Conservation (phyloP, 2,113 vertebrate species). For the Festucalex cinctus region DNA sequence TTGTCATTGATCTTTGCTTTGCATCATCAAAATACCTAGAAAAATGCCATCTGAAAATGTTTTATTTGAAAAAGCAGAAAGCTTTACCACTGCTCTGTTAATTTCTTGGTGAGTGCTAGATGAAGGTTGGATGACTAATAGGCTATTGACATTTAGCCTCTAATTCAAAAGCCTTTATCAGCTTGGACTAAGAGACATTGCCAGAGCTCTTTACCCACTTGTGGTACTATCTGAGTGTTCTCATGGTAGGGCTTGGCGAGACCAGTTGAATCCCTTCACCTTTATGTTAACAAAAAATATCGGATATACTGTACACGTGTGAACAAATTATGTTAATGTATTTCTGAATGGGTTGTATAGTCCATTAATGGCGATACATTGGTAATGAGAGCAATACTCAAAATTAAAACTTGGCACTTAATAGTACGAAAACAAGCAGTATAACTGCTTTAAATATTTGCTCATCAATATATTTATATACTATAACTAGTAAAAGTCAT, state of each 20-base stretch:
- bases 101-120: not conserved
- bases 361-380: too few species aligned
- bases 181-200: not conserved
- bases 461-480: too few species aligned
- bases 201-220: not conserved
- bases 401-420: too few species aligned
- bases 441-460: too few species aligned
- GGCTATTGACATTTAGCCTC: not conserved
- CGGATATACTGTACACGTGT: too few species aligned
- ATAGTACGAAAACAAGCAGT: too few species aligned
- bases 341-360: too few species aligned
- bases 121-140: not conserved
- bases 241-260: not conserved
- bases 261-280: not conserved
- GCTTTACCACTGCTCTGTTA: not conserved
- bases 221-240: not conserved
- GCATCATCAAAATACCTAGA: constrained; percentile 10
- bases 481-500: too few species aligned
- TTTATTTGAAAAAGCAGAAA: constrained; percentile 29
- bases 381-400: too few species aligned
- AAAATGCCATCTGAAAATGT: constrained; percentile 14
- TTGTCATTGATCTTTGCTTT: constrained; percentile 16
- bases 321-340: too few species aligned
- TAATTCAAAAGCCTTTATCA: not conserved
- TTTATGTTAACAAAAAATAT: not conserved